Percentiles rank a stretch among this genome's conserved stretches.
phyloP scores from a whole-genome alignment of 2,797 vertebrate species.

The Anomalospiza imberbis region DNA sequence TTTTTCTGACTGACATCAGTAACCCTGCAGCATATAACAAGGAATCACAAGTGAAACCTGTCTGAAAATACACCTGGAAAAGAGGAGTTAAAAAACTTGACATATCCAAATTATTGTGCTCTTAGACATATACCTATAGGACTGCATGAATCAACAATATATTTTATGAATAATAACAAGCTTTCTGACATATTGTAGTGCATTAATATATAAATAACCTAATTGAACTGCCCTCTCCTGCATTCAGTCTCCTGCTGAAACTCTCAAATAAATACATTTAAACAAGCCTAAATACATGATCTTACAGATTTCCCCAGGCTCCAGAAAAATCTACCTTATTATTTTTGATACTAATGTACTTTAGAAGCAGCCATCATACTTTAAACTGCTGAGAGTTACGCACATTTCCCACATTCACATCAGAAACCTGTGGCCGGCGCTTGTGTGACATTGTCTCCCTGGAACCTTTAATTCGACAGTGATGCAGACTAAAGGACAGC shows the following conservation, averaged over 20 bases:
- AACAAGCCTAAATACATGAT: neutral
- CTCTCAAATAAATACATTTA: neutral
- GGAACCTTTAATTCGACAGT: neutral
- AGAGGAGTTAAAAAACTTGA: neutral
- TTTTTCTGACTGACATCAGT: neutral
- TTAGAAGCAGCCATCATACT: neutral
- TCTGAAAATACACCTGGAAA: neutral
- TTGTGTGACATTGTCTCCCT: too few relatives aligned
- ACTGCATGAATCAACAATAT: slow-evolving; percentile 3
- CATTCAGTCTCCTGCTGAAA: neutral
- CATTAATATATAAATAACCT: slow-evolving; percentile 24
- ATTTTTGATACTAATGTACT: neutral
- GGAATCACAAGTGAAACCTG: neutral
- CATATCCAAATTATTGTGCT: neutral
- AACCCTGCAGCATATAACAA: neutral
- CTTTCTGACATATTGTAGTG: neutral
- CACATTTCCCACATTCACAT: neutral
- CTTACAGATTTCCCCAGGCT: neutral
- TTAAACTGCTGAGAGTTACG: accelerated
- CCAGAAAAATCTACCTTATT: neutral
- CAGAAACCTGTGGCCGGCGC: accelerated
- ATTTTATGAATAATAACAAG: slow-evolving; percentile 25
- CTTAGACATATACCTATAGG: neutral
- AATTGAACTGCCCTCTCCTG: neutral
- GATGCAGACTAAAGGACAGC: neutral